phyloP scores from a whole-genome alignment of 2,797 vertebrate genomes.

The Podargus strigoides region DNA sequence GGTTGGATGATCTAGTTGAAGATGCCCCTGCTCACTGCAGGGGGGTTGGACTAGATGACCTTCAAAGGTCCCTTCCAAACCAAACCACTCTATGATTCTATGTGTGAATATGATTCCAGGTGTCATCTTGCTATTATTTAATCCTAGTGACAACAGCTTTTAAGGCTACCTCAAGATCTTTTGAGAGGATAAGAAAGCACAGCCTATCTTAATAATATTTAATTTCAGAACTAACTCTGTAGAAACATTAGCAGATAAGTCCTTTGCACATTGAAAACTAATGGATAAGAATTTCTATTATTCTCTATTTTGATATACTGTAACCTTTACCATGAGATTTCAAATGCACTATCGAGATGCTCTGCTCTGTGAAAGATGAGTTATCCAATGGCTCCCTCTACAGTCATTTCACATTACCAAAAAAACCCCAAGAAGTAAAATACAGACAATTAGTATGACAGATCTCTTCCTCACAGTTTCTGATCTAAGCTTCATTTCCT shows the following conservation, averaged over 20 bases:
- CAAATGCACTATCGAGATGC: neutral
- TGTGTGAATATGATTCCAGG: neutral
- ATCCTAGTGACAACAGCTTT: neutral
- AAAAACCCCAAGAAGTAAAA: neutral
- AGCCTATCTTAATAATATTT: neutral
- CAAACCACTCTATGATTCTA: neutral
- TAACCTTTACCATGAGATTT: neutral
- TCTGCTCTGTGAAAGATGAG: neutral
- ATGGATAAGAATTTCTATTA: too few species aligned
- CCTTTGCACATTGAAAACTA: too few species aligned
- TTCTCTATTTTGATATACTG: neutral
- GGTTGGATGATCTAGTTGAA: neutral
- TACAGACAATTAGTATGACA: neutral
- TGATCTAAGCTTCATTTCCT: neutral
- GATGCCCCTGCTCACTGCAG: neutral
- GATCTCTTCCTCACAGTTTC: neutral
- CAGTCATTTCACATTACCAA: neutral
- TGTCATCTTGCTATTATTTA: neutral
- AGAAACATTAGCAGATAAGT: neutral
- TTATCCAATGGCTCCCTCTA: slow-evolving; percentile 45
- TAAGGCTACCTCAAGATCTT: neutral
- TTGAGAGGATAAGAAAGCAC: neutral
- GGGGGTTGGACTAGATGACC: neutral
- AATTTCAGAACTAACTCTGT: neutral
- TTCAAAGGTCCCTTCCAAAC: neutral